Conservation (phyloP, 2,797 vertebrate species). For the Nyctalus aviator region DNA sequence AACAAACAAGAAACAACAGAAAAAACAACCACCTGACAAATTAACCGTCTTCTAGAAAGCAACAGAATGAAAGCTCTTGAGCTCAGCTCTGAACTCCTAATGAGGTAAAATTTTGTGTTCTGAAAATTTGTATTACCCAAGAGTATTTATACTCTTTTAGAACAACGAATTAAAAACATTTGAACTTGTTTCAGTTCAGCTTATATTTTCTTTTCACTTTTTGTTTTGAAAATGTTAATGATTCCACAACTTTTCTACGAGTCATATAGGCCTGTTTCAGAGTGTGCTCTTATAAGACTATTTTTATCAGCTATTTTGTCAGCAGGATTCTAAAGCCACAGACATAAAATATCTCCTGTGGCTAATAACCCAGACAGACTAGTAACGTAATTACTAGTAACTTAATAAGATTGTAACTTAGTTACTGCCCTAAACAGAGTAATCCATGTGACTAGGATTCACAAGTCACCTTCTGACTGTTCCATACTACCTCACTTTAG, state of each 20-base stretch:
- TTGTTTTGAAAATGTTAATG: slow-evolving; percentile 48
- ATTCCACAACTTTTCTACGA: slow-evolving; percentile 18
- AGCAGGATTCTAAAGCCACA: slow-evolving; percentile 53
- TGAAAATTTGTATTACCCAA: background rate
- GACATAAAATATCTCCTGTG: background rate
- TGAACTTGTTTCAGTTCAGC: background rate
- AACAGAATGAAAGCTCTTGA: background rate
- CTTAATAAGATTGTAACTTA: too few species aligned
- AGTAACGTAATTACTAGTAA: too few species aligned
- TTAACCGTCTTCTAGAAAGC: background rate
- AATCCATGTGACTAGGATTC: slow-evolving; percentile 33
- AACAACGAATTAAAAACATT: background rate
- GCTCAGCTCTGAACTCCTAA: background rate
- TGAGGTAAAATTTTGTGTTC: background rate
- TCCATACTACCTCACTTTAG: background rate
- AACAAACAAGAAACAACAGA: too few species aligned
- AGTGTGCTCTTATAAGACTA: slow-evolving; percentile 50
- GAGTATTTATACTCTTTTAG: slow-evolving; percentile 1
- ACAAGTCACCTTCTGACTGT: background rate
- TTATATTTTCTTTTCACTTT: background rate
- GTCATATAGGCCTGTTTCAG: slow-evolving; percentile 11
- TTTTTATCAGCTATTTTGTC: slow-evolving; percentile 64
- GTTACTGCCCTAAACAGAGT: slow-evolving; percentile 36
- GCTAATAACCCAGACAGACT: slow-evolving; percentile 50
- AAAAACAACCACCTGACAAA: background rate